Base-by-base conservation (phyloP, 2,888 invertebrate genomes). In the Anarsia innoxiella region DNA sequence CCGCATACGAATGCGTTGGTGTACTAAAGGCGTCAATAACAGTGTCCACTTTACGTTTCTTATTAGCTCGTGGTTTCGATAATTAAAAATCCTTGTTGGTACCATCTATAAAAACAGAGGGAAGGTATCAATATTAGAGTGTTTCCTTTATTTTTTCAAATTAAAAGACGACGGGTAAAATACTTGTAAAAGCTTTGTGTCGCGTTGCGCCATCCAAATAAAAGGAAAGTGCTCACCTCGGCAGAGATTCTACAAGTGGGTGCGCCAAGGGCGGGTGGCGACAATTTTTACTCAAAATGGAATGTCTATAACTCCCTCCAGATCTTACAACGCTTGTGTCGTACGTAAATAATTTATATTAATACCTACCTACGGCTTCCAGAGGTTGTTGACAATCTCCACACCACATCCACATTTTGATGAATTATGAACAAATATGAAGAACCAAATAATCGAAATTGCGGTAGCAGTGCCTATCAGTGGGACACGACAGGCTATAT, bases 241-340 rank as follows among this genome's bases (percentile, higher is more conserved):
- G 15, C 33, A 14, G 33, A 33, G 33, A 25, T 25, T 6, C 33
- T 33, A 33, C 33, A 33, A 33, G 33, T 33, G 33, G 33, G 9
- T 14, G 33, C n/a, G n/a, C n/a, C n/a, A 12, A 13, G 14, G 5
- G 25, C n/a, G 25, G 25, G 19, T 8, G n/a, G n/a, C 5, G 25
- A 25, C 8, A 25, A 6, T 19, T 19, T 19, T 19, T 19, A 19
- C 19, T 5, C 3, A 19, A 19, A n/a, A n/a, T n/a, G n/a, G 19
- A 19, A 3, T 5, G 19, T 19, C 8, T 3, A 19, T 5, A 19
- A 19, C 3, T 3, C 8, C 19, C 19, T 3, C 19, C 19, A 19
- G 3, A 3, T 8, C 19, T 19, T 19, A 19, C 19, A 19, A 19
- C n/a, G 19, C 8, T 19, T 8, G 4, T 19, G 3, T 3, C 19